Evolutionary conservation across 2,888 invertebrate genomes (phyloP), one percentile per base, ranked within the genome.

Genomic region (Cryptus armator): DNA sequence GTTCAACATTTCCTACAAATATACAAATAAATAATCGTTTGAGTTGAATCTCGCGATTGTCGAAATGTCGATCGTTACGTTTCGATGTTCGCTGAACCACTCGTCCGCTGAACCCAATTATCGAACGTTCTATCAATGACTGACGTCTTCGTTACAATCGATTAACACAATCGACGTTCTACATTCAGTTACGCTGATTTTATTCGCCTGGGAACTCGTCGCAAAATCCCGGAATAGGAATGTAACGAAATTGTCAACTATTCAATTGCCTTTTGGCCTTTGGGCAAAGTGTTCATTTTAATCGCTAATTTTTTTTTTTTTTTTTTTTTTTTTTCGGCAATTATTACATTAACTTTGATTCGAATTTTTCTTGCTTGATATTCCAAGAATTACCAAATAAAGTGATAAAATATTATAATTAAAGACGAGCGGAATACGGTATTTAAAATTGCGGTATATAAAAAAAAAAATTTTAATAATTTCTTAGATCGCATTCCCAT

Each of bases 1-100:
- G 59, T 72, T 66, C 29, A 86, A 48, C 80, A 88, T 85, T 74
- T 74, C 88, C 89, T 89, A 53, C 16, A 79, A 81, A 43, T 46
- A 59, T 77, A 5, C 1, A 6, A 64, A 72, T 19, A 1, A 53
- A 62, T 29, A 71, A 68, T 12, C 10, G 44, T 48, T 59, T 12
- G 59, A 29, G 29, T 24, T 12, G 56, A 56, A 56, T 29, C 19
- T 56, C 56, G 24, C 12, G 56, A 10, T 3, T 7, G 24, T 24
- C 56, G 24, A 56, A 56, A n/a, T n/a, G n/a, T 12, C 24, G 56
- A 56, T 19, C 56, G 56, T 59, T 12, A 10, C 59, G 12, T 5
- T 14, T 1, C 14, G 4, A 29, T 29, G 5, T 29, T n/a, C n/a
- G n/a, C n/a, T n/a, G n/a, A n/a, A n/a, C 9, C 59, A 12, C 59